Evolutionary conservation across 2,888 invertebrate genomes (phyloP), one percentile per base, ranked within the genome.

Genomic region (Dryobotodes eremita): DNA sequence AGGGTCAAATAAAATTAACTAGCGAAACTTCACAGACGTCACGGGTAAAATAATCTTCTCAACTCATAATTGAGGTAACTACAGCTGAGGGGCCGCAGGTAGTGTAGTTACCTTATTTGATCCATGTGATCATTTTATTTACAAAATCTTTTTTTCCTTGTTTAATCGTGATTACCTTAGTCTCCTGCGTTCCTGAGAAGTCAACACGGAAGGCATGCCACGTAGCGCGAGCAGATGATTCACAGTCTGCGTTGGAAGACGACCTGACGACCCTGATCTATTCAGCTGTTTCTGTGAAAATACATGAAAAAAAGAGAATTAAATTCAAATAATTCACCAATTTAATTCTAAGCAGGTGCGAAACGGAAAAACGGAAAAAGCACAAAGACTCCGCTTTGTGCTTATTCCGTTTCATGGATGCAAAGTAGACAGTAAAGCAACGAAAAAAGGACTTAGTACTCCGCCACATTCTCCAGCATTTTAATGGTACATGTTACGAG

Each of bases 171-270:
- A 26, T 59, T 15, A 59, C 59, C 59, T 59, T 53, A 97, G 94
- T 88, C 88, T 94, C 81, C 95, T 93, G 23, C 95, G 92, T 77
- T 97, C 97, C 69, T 94, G 93, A 61, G 95, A 89, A 36, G 94
- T 92, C 55, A 97, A 90, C 26, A 97, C 77, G 20, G 94, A 89
- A 4, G 95, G 92, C 94, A 96, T 95, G 7, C 97, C 96, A 23
- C 95, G 92, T 90, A 93, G 91, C 2, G 95, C 95, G 50, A 97
- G 91, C 80, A 97, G 86, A 83, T 95, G 94, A 84, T 96, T 96
- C 23, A 96, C 92, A 6, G 96, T 94, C 77, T 93, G 93, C 11
- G 93, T 91, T 53, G 96, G 95, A 64, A 97, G 91, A 46, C 93
- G 94, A 61, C 93, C 89, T 26, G 92, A 89, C 2, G 93, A 83